A percentile compares a stretch with the other conserved stretches of the same genome.
Evolutionary conservation across 2,113 vertebrate genomes (phyloP).

Genomic region (Rhinoptilus africanus): DNA sequence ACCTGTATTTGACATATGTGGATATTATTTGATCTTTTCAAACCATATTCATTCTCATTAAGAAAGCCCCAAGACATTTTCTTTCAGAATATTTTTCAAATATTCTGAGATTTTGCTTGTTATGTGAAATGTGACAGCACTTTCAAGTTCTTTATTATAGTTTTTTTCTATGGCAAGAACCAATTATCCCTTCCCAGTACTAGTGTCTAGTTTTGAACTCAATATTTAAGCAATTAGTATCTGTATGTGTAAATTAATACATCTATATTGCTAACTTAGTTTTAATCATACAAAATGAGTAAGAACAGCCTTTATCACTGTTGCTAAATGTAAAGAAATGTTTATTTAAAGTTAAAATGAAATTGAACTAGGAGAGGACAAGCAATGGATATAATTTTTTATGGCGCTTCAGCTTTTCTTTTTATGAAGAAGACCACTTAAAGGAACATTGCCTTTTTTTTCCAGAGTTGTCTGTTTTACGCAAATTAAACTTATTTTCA

Average conservation of each 20-base stretch:
- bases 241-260: slow-evolving; percentile 80
- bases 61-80: slow-evolving; percentile 82
- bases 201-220: slow-evolving; percentile 75
- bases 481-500: slow-evolving; percentile 68
- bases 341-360: slow-evolving; percentile 71
- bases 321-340: slow-evolving; percentile 68
- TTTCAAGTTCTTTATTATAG: slow-evolving; percentile 86
- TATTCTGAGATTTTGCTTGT: slow-evolving; percentile 82
- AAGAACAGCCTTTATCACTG: slow-evolving; percentile 55
- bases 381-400: slow-evolving; percentile 41
- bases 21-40: slow-evolving; percentile 84
- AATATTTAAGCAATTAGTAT: slow-evolving; percentile 83
- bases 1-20: slow-evolving; percentile 79
- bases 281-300: slow-evolving; percentile 78
- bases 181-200: slow-evolving; percentile 82
- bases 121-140: slow-evolving; percentile 82
- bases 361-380: slow-evolving; percentile 48
- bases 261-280: slow-evolving; percentile 76
- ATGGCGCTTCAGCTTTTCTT: slow-evolving; percentile 32
- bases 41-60: slow-evolving; percentile 82
- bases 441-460: slow-evolving; percentile 50
- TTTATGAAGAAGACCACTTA: slow-evolving; percentile 30
- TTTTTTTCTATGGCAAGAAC: slow-evolving; percentile 74
- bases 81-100: slow-evolving; percentile 81
- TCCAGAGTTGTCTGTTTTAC: slow-evolving; percentile 55